These are phyloP conservation scores for Phalacrocorax carbo DNA, from an alignment of 2,113 vertebrate genomes.

Conservation along the genomic window DNA sequence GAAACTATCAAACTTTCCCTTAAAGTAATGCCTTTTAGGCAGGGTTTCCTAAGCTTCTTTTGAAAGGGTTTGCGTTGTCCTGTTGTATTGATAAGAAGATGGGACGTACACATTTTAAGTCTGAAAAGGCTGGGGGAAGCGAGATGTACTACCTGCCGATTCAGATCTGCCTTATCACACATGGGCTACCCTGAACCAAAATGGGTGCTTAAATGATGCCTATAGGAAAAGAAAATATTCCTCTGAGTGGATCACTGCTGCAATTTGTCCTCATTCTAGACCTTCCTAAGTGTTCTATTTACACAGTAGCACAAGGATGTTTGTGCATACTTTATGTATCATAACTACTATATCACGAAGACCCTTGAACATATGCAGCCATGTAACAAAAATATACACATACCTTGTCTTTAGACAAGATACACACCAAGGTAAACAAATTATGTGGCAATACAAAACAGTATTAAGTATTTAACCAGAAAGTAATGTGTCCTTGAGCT, in stretches of 20 bases:
- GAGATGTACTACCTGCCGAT: no score
- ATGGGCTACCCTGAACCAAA: background rate
- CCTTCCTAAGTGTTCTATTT: background rate
- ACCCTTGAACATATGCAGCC: no score
- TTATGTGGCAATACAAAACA: background rate
- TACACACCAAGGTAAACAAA: background rate
- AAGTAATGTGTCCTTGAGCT: background rate
- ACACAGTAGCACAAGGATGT: background rate
- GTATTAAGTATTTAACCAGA: background rate
- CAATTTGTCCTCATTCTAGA: background rate
- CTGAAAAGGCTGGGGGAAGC: background rate
- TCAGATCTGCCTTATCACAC: background rate
- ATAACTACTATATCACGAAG: background rate
- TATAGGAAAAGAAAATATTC: background rate
- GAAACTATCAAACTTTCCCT: background rate
- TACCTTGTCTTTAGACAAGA: background rate
- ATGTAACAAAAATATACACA: fast-evolving
- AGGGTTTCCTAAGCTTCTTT: background rate
- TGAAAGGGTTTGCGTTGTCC: background rate
- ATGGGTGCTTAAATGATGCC: background rate
- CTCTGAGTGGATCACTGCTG: background rate
- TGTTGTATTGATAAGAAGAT: background rate
- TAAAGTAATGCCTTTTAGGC: background rate
- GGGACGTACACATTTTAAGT: background rate
- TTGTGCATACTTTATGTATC: background rate